These are phyloP conservation scores for Heptranchias perlo DNA, from an alignment of 2,113 vertebrate genomes.

Conservation along the genomic window DNA sequence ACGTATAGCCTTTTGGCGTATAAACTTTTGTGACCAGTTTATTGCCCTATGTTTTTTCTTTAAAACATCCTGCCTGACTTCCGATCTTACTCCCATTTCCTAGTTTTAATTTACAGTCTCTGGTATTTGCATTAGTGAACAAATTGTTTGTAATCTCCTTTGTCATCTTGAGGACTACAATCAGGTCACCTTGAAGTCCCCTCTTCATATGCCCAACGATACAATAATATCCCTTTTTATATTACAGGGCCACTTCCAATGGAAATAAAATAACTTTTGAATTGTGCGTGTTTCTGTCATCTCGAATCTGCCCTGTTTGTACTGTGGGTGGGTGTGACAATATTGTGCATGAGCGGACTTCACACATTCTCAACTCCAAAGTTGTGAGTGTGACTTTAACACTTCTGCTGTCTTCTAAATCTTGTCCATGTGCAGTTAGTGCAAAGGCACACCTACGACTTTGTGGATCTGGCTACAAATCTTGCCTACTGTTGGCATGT, in stretches of 20 bases:
- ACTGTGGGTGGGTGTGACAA: neutral
- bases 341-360: neutral
- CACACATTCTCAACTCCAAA: neutral
- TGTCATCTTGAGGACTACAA: neutral
- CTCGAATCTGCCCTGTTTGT: neutral
- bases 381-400: neutral
- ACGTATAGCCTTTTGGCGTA: neutral
- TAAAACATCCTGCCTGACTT: neutral
- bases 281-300: neutral
- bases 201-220: neutral
- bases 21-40: neutral
- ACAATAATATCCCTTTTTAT: neutral
- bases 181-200: neutral
- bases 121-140: neutral
- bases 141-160: no score
- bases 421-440: neutral
- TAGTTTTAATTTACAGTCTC: neutral
- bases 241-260: neutral
- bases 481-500: neutral
- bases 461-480: neutral
- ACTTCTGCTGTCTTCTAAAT: neutral
- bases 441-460: neutral
- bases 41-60: neutral
- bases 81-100: neutral
- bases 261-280: no score